Conservation (phyloP, 2,113 vertebrate species). For the Grantiella picta region DNA sequence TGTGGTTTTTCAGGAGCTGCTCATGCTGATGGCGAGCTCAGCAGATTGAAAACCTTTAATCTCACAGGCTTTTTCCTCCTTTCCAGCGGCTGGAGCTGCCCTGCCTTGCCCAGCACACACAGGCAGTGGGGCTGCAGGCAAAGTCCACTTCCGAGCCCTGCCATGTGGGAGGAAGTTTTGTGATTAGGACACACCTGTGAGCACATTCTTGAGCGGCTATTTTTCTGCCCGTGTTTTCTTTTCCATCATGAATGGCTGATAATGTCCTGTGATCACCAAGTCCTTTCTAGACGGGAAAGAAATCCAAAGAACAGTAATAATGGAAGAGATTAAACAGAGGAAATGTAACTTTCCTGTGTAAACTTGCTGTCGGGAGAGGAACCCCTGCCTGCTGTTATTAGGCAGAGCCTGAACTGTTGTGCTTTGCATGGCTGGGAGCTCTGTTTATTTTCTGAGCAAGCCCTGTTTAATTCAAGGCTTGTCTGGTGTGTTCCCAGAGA, state of each 20-base stretch:
- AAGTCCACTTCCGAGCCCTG: neutral
- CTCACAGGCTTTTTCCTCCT: neutral
- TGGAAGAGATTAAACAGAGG: constrained; percentile 25
- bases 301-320: constrained; percentile 19
- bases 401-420: neutral
- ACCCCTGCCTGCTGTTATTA: neutral
- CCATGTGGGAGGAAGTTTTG: neutral
- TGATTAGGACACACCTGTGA: neutral
- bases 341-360: constrained; percentile 20
- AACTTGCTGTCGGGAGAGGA: neutral
- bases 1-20: neutral
- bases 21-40: neutral
- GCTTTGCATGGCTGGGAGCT: neutral
- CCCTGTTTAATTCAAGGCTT: neutral
- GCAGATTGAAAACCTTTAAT: neutral
- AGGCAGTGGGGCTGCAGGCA: neutral
- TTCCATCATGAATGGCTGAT: neutral
- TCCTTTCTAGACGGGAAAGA: neutral
- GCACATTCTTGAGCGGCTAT: neutral
- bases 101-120: neutral
- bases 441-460: constrained; percentile 21
- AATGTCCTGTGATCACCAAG: neutral
- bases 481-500: neutral
- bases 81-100: neutral
- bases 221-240: constrained; percentile 5